Evolutionary conservation across 2,888 invertebrate genomes (phyloP).

Genomic region (Emmelina monodactyla): DNA sequence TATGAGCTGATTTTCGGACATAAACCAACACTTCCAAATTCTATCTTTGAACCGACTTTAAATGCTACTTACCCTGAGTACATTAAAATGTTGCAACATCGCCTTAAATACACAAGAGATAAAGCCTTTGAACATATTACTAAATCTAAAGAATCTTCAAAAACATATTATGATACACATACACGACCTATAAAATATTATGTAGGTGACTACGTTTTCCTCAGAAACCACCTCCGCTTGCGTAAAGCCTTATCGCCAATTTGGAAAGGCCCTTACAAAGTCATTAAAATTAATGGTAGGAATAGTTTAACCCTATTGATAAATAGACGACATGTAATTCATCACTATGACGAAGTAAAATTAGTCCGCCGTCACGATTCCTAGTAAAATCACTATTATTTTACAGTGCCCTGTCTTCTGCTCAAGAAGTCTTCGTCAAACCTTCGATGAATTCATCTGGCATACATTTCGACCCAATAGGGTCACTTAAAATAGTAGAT

Average conservation of each 20-base stretch:
- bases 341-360: constrained; percentile 16
- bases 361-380: too few relatives aligned
- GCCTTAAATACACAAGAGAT: constrained; percentile 17
- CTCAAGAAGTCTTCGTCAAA: too few relatives aligned
- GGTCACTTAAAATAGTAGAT: constrained; percentile 13
- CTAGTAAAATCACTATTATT: too few relatives aligned
- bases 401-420: too few relatives aligned
- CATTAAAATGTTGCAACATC: constrained; percentile 18
- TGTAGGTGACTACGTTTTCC: constrained; percentile 14
- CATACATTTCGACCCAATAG: constrained; percentile 16
- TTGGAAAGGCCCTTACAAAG: constrained; percentile 21
- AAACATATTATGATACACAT: constrained; percentile 17
- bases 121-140: constrained; percentile 19
- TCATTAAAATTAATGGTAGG: constrained; percentile 17
- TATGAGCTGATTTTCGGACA: constrained; percentile 24
- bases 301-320: constrained; percentile 16
- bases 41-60: not conserved
- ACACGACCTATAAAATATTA: constrained; percentile 10
- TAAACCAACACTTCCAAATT: constrained; percentile 16
- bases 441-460: constrained; percentile 12
- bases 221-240: constrained; percentile 16
- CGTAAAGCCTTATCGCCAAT: constrained; percentile 17
- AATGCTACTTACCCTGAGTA: constrained; percentile 18
- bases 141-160: constrained; percentile 21
- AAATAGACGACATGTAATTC: constrained; percentile 14